These are phyloP conservation scores for Bombus soroeensis DNA, from an alignment of 1,140 invertebrate genomes.

Conservation along the genomic window DNA sequence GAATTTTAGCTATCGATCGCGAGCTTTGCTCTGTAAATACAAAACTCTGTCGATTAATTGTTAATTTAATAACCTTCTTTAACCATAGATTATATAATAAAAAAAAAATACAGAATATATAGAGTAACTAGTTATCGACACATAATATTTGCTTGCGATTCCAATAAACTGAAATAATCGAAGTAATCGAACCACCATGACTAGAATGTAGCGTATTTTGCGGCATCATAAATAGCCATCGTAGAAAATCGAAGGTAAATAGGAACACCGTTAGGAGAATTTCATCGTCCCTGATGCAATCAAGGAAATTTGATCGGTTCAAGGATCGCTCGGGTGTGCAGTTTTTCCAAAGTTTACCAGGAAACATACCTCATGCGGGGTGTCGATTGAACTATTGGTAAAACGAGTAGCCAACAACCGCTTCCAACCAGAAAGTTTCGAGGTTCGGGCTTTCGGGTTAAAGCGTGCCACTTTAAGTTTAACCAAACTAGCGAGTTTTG, in stretches of 20 bases:
- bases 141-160: no score
- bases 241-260: neutral
- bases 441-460: neutral
- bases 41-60: no score
- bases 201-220: neutral
- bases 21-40: no score
- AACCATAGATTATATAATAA: no score
- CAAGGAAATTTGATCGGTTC: neutral
- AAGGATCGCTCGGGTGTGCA: neutral
- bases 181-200: no score
- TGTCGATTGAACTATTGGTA: neutral
- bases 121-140: no score
- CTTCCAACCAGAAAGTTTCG: neutral
- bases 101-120: no score
- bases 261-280: neutral
- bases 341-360: neutral
- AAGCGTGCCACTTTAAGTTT: constrained; percentile 37
- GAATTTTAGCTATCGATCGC: no score
- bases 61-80: no score
- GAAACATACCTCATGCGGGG: no score
- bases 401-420: neutral
- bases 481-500: neutral
- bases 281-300: neutral
- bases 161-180: no score
- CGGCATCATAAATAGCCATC: neutral